Base-by-base conservation (phyloP, 1,140 invertebrate genomes). In the Drosophila ambigua region DNA sequence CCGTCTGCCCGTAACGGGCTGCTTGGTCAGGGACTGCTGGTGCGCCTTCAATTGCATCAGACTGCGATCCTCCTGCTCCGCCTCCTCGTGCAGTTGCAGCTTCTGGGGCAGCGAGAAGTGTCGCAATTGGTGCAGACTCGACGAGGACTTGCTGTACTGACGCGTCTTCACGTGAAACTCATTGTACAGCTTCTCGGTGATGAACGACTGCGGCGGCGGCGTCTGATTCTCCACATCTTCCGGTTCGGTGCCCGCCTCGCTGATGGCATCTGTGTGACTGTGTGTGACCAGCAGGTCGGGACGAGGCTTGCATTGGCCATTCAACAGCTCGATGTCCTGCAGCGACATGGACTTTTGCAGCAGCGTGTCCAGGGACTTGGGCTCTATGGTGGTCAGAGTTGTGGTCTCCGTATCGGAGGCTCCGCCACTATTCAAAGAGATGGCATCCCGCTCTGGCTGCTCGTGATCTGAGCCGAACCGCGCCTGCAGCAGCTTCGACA, bases 141-240 rank as follows among this genome's bases (percentile, higher is more conserved):
- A 94, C 4, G 93, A 94, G 5, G 94, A 94, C 90, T 94, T 94
- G 74, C 94, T 94, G 0, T 94, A 92, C 69, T 93, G 92, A 57
- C 94, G 93, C 3, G 94, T 94, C 79, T 94, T 94, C 0, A 94
- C 94, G 65, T 94, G 93, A 65, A 94, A 94, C 87, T 94, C 94
- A 15, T 93, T 94, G 85, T 93, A 94, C 13, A 94, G 77, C 73
- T 94, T 94, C 68, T 94, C 93, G 35, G 93, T 94, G 23, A 94
- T 94, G 52, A 93, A 94, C 0, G 93, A 94, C 76, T 94, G 93
- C 44, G 94, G 94, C 5, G 74, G 73, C n/a, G 77, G 78, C 4
- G 79, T 79, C 51, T 85, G 78, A 59, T 91, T 90, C 52, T 91
- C 90, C 53, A 90, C 68, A 63, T 91, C 90, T 15, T 91, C 90